These are phyloP conservation scores for Anagrus nilaparvatae DNA, from an alignment of 1,140 invertebrate genomes.

Conservation along the genomic window DNA sequence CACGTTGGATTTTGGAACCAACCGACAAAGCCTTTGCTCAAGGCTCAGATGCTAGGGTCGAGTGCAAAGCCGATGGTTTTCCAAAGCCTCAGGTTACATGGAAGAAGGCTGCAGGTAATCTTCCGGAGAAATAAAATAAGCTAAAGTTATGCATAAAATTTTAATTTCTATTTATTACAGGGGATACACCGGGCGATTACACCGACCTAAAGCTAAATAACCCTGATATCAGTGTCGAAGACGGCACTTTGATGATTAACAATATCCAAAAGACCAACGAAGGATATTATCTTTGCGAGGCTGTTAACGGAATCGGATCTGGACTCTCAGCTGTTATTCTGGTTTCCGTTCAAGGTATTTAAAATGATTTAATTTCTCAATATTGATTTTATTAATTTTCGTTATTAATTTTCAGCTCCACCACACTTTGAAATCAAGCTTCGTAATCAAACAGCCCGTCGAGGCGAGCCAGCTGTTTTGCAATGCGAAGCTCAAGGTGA, in stretches of 20 bases:
- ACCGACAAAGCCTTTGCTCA: constrained; percentile 92
- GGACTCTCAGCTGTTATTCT: constrained; percentile 86
- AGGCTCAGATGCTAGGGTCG: constrained; percentile 81
- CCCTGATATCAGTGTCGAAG: constrained; percentile 80
- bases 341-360: constrained; percentile 81
- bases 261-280: constrained; percentile 88
- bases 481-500: constrained; percentile 95
- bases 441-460: constrained; percentile 77
- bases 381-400: constrained; percentile 4
- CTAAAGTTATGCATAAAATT: not conserved
- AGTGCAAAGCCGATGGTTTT: constrained; percentile 93
- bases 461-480: constrained; percentile 82
- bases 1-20: constrained; percentile 92
- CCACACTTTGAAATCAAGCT: constrained; percentile 90
- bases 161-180: constrained; percentile 36
- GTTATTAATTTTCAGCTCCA: constrained; percentile 55
- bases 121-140: constrained; percentile 1
- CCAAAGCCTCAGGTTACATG: constrained; percentile 87
- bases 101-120: constrained; percentile 86
- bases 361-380: constrained; percentile 1
- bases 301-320: constrained; percentile 90
- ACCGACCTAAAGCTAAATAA: constrained; percentile 83
- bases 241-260: constrained; percentile 78
- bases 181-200: constrained; percentile 82
- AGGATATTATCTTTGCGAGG: constrained; percentile 92